Conservation (phyloP, 2,888 invertebrate species). For the Tipula vernalis region DNA sequence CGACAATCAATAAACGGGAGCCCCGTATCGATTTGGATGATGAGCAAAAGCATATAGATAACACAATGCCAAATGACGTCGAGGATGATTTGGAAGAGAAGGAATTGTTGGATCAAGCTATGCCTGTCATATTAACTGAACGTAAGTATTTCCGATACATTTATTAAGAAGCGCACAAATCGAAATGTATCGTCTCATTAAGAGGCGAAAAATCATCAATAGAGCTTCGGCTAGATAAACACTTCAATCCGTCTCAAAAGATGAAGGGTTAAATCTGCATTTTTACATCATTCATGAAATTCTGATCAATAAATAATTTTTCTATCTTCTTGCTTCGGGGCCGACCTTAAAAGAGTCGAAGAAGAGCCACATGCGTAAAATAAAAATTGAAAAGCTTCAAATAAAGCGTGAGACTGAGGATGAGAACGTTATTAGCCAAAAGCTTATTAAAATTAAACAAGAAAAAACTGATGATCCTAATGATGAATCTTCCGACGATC, state of each 20-base stretch:
- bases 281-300: background rate
- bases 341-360: background rate
- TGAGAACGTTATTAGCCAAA: background rate
- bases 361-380: background rate
- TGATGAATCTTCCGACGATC: background rate
- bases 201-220: background rate
- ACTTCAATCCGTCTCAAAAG: background rate
- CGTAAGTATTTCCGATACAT: conserved; percentile 21
- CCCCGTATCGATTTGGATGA: conserved; percentile 25
- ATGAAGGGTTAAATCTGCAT: background rate
- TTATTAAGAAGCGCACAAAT: background rate
- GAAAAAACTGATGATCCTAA: background rate
- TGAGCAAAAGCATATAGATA: conserved; percentile 24
- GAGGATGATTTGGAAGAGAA: conserved; percentile 24
- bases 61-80: conserved; percentile 28
- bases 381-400: background rate
- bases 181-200: background rate
- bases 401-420: background rate
- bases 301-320: background rate
- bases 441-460: background rate
- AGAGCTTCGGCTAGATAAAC: background rate
- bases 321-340: background rate
- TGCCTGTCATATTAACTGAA: conserved; percentile 29
- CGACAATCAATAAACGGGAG: conserved; percentile 24
- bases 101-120: conserved; percentile 26